These are phyloP conservation scores for Procambarus clarkii DNA, from an alignment of 1,140 invertebrate species.

Conservation along the genomic window DNA sequence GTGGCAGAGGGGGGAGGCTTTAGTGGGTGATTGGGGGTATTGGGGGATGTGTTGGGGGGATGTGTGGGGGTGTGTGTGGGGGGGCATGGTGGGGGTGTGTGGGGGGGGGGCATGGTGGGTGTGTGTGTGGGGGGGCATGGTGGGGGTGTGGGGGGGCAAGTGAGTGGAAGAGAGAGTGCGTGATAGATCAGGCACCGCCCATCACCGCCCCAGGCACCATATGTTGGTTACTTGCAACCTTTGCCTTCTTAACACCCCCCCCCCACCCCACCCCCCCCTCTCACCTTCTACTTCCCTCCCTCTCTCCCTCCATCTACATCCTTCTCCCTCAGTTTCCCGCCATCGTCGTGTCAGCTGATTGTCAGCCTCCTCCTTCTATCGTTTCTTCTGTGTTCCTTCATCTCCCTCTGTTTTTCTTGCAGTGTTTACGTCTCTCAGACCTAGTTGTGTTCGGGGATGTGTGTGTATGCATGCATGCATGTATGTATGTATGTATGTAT, in stretches of 20 bases:
- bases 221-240: neutral
- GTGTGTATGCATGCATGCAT: neutral
- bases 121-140: no score
- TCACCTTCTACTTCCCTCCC: neutral
- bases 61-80: neutral
- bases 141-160: no score
- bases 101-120: neutral
- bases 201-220: no score
- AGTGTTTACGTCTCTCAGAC: neutral
- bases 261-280: neutral
- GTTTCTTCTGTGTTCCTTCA: neutral
- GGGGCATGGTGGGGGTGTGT: neutral
- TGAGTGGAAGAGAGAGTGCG: no score
- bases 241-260: neutral
- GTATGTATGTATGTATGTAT: neutral
- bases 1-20: no score
- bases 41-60: neutral
- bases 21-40: neutral
- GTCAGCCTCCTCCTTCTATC: neutral
- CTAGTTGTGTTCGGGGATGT: neutral
- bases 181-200: no score
- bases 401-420: neutral
- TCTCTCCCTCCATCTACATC: neutral
- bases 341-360: no score
- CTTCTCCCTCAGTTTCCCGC: neutral